These are phyloP conservation scores for Gortyna flavago DNA, from an alignment of 2,888 invertebrate genomes.

Conservation along the genomic window DNA sequence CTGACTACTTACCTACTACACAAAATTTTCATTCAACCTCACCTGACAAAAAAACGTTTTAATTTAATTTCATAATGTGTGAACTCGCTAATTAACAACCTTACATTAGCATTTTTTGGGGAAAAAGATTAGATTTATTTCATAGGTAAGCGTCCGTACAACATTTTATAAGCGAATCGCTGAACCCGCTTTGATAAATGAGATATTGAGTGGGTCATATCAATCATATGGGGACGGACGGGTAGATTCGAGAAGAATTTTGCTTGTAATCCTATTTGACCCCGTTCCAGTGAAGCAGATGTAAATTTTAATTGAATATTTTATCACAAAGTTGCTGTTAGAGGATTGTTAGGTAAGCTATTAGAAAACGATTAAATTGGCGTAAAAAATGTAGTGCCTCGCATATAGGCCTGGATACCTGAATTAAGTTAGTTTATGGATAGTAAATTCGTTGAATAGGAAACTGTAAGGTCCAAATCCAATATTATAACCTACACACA, in stretches of 20 bases:
- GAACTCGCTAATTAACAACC: slow-evolving; percentile 40
- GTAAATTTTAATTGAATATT: slow-evolving; percentile 64
- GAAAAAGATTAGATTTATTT: slow-evolving; percentile 38
- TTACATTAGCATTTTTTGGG: slow-evolving; percentile 26
- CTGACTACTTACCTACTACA: not conserved
- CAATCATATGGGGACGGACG: slow-evolving; percentile 59
- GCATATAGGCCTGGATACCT: too few species aligned
- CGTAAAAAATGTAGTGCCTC: too few species aligned
- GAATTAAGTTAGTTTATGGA: not conserved
- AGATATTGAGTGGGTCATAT: slow-evolving; percentile 65
- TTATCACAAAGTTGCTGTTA: slow-evolving; percentile 13
- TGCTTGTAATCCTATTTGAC: slow-evolving; percentile 54
- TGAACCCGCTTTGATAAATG: slow-evolving; percentile 63
- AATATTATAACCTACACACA: not conserved
- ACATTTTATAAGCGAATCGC: slow-evolving; percentile 47
- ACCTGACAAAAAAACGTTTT: slow-evolving; percentile 18
- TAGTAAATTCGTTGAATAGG: not conserved
- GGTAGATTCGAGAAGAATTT: slow-evolving; percentile 65
- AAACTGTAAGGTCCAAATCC: not conserved
- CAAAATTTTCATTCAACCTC: slow-evolving; percentile 9
- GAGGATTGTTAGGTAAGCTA: slow-evolving; percentile 1
- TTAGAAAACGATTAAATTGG: slow-evolving; percentile 1
- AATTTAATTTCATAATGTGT: slow-evolving; percentile 22
- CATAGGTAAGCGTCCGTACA: slow-evolving; percentile 15
- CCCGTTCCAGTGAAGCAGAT: slow-evolving; percentile 43